These are phyloP conservation scores for Chaetodon trifasciatus DNA, from an alignment of 2,797 vertebrate genomes.

Conservation along the genomic window DNA sequence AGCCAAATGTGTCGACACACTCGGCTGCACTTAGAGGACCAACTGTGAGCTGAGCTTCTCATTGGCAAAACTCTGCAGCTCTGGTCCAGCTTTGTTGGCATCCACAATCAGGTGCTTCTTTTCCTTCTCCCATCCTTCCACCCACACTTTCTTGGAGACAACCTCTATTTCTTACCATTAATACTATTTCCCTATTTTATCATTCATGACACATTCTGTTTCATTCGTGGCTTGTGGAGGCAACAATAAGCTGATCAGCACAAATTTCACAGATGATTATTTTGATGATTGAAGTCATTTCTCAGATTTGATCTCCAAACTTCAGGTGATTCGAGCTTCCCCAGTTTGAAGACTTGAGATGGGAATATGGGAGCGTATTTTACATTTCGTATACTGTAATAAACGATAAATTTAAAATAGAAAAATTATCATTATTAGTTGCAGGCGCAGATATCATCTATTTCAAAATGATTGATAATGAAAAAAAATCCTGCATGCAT, in stretches of 20 bases:
- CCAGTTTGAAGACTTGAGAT: neutral
- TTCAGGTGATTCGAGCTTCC: neutral
- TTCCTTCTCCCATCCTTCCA: neutral
- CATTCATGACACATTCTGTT: too few relatives aligned
- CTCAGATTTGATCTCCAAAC: neutral
- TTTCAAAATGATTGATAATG: neutral
- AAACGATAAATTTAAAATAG: neutral
- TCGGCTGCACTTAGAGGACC: neutral
- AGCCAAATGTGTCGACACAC: neutral
- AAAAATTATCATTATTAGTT: neutral
- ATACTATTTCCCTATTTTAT: too few relatives aligned
- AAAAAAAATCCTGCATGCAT: conserved; percentile 10
- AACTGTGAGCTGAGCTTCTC: too few relatives aligned
- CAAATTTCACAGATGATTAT: too few relatives aligned
- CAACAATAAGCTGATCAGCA: neutral
- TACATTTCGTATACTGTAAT: neutral
- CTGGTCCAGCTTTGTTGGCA: neutral
- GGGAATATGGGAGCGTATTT: neutral
- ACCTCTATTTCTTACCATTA: neutral
- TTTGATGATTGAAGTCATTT: neutral
- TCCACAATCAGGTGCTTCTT: neutral
- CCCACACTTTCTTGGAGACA: neutral
- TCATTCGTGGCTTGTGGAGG: neutral
- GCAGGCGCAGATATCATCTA: neutral
- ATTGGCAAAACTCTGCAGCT: neutral